phyloP scores from a whole-genome alignment of 2,113 vertebrate genomes.

The Pelobates fuscus region DNA sequence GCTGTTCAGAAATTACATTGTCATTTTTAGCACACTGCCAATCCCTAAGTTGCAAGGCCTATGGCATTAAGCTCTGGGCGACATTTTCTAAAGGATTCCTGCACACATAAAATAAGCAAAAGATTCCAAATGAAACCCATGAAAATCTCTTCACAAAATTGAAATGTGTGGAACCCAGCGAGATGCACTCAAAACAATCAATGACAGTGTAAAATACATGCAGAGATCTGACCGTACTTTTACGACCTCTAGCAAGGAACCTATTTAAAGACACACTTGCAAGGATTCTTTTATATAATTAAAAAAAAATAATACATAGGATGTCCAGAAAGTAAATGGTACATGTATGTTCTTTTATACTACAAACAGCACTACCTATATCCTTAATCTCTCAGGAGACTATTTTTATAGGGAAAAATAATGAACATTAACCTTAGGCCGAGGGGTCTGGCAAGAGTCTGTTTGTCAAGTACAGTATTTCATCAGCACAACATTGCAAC shows the following conservation, averaged over 20 bases:
- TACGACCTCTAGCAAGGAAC: no score
- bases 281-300: no score
- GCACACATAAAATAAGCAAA: background rate
- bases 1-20: background rate
- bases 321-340: no score
- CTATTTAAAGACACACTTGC: no score
- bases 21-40: background rate
- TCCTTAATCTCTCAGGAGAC: conserved; percentile 9
- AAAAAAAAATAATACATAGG: no score
- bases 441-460: conserved; percentile 24
- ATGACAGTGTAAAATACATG: no score
- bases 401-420: conserved; percentile 34
- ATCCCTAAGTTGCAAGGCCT: background rate
- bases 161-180: background rate
- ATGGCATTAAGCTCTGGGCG: background rate
- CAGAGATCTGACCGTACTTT: no score
- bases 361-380: background rate
- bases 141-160: background rate
- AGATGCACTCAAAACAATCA: no score
- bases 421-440: conserved; percentile 38
- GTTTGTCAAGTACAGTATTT: conserved; percentile 4
- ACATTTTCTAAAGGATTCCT: background rate
- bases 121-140: background rate
- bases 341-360: no score
- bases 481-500: background rate